phyloP scores from a whole-genome alignment of 2,113 vertebrate species.

The Gallinago media region DNA sequence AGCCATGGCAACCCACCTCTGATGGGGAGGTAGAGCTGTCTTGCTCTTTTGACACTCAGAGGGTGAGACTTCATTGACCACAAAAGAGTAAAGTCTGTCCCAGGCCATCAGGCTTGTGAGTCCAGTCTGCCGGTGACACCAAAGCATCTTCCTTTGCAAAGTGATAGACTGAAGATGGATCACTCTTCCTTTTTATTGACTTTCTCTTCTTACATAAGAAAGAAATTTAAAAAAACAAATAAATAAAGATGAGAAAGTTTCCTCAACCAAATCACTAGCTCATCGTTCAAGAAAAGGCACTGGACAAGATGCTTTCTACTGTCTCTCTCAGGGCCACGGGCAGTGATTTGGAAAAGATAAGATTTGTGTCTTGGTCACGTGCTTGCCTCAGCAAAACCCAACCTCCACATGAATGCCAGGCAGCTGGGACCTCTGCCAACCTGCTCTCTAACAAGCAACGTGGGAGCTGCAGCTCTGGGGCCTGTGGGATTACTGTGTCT shows the following conservation, averaged over 20 bases:
- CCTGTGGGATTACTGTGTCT: not conserved
- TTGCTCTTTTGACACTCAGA: not conserved
- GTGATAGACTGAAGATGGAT: not conserved
- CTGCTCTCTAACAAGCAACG: not conserved
- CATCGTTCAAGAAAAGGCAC: not conserved
- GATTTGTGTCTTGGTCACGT: not conserved
- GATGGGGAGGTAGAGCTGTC: not conserved
- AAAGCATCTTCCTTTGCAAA: not conserved
- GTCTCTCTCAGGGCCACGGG: not conserved
- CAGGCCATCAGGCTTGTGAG: not conserved
- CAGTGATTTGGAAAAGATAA: not conserved
- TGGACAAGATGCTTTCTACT: not conserved
- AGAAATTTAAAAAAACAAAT: not conserved
- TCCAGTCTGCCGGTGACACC: not conserved
- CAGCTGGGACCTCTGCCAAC: not conserved
- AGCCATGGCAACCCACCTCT: not conserved
- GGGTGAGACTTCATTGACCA: not conserved
- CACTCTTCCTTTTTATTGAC: not conserved
- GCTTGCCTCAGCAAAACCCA: not conserved
- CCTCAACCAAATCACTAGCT: not conserved
- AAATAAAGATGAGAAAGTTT: rapidly evolving
- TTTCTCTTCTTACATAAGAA: not conserved
- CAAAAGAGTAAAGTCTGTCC: not conserved
- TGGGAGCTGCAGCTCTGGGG: not conserved
- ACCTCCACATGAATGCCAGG: not conserved